Percentiles rank a stretch among this genome's conserved stretches.
These are phyloP conservation scores for Brachylomia viminalis DNA, from an alignment of 2,888 invertebrate genomes.

Conservation along the genomic window DNA sequence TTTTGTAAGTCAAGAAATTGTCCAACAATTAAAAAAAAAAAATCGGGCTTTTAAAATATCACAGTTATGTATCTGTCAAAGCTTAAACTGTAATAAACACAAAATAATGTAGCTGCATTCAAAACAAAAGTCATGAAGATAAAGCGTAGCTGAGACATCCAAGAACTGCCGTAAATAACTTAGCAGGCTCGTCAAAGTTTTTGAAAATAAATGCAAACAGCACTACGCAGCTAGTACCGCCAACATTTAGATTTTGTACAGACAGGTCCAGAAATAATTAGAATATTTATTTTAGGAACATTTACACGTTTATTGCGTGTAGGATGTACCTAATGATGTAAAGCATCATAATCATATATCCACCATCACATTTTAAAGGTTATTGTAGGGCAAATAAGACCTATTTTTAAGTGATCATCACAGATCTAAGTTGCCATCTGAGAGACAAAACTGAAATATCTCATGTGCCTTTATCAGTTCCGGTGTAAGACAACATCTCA, in stretches of 20 bases:
- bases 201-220: constrained; percentile 73
- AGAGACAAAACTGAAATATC: too few species aligned
- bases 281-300: too few species aligned
- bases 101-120: constrained; percentile 34
- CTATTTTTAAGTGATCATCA: too few species aligned
- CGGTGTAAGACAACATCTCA: too few species aligned
- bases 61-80: background rate
- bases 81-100: constrained; percentile 10
- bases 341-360: too few species aligned
- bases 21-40: background rate
- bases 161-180: constrained; percentile 63
- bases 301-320: too few species aligned
- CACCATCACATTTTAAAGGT: too few species aligned
- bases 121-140: constrained; percentile 49
- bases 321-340: too few species aligned
- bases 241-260: constrained; percentile 13
- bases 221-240: constrained; percentile 44
- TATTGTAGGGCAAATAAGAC: too few species aligned
- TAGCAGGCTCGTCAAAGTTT: constrained; percentile 49
- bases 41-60: background rate
- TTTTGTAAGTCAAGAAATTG: background rate
- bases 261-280: background rate
- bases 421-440: too few species aligned
- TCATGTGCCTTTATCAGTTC: too few species aligned
- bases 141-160: constrained; percentile 34